These are phyloP conservation scores for Callospermophilus lateralis DNA, from an alignment of 2,113 vertebrate genomes.

Conservation along the genomic window DNA sequence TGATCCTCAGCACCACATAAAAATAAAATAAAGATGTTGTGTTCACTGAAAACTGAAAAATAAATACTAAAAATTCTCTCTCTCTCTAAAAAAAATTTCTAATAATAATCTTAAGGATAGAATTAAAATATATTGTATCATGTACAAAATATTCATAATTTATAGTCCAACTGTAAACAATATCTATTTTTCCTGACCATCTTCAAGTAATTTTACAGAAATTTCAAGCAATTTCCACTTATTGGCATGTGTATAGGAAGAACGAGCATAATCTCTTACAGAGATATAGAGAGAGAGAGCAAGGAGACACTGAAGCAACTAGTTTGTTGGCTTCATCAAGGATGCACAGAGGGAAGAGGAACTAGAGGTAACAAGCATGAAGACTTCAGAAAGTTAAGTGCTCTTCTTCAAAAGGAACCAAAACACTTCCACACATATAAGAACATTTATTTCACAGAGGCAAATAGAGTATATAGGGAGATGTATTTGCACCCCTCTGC, in stretches of 20 bases:
- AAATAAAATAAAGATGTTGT: no score
- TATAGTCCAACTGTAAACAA: conserved; percentile 34
- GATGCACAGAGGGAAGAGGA: not conserved
- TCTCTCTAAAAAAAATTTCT: not conserved
- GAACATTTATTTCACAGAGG: conserved; percentile 24
- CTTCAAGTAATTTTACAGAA: conserved; percentile 46
- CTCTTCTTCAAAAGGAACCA: not conserved
- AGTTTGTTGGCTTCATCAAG: not conserved
- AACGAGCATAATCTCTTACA: not conserved
- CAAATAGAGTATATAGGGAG: not conserved
- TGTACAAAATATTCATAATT: conserved; percentile 40
- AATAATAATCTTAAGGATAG: conserved; percentile 1
- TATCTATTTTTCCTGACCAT: not conserved
- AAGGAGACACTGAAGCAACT: not conserved
- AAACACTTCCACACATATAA: not conserved
- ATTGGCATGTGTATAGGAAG: not conserved
- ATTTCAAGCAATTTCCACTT: conserved; percentile 54
- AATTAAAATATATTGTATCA: conserved; percentile 53
- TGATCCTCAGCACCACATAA: no score
- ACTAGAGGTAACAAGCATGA: not conserved
- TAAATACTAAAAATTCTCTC: no score
- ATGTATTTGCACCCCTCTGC: not conserved
- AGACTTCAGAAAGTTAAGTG: not conserved
- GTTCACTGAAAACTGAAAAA: no score
- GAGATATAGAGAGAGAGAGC: not conserved